phyloP scores from a whole-genome alignment of 1,140 invertebrate species.

The Pararge aegeria region DNA sequence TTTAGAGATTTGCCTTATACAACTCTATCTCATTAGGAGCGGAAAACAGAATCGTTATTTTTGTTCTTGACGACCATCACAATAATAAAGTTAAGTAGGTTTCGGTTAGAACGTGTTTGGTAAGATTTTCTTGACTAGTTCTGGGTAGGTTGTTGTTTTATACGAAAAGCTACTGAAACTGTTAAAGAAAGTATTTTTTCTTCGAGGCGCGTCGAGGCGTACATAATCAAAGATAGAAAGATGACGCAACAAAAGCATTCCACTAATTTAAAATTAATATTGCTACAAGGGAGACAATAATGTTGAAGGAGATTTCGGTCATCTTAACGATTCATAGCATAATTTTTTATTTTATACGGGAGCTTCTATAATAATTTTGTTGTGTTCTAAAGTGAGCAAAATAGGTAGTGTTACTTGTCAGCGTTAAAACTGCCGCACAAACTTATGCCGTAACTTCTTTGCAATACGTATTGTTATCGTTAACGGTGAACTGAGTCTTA shows the following conservation, averaged over 20 bases:
- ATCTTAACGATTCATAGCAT: slow-evolving; percentile 12
- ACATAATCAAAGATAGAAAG: too few species aligned
- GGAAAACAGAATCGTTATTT: slow-evolving; percentile 9
- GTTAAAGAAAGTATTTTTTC: too few species aligned
- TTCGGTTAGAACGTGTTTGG: background rate
- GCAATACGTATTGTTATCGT: slow-evolving; percentile 18
- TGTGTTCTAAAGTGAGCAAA: slow-evolving; percentile 17
- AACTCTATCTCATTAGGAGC: slow-evolving; percentile 17
- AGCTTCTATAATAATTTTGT: slow-evolving; percentile 17
- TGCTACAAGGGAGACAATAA: too few species aligned
- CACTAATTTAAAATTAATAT: too few species aligned
- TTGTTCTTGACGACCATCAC: slow-evolving; percentile 9
- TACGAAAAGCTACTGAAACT: too few species aligned
- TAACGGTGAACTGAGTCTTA: slow-evolving; percentile 17
- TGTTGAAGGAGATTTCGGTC: background rate
- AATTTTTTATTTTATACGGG: slow-evolving; percentile 20
- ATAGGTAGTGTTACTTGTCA: slow-evolving; percentile 23
- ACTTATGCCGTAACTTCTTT: slow-evolving; percentile 11
- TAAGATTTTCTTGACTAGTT: background rate
- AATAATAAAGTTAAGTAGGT: slow-evolving; percentile 6
- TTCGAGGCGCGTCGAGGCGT: too few species aligned
- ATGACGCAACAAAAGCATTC: too few species aligned
- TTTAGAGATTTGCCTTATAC: slow-evolving; percentile 20
- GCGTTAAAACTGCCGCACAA: slow-evolving; percentile 10
- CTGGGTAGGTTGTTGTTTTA: background rate